Percentiles rank a stretch among this genome's conserved stretches.
Evolutionary conservation across 2,113 vertebrate genomes (phyloP).

Genomic region (Carassius gibelio): DNA sequence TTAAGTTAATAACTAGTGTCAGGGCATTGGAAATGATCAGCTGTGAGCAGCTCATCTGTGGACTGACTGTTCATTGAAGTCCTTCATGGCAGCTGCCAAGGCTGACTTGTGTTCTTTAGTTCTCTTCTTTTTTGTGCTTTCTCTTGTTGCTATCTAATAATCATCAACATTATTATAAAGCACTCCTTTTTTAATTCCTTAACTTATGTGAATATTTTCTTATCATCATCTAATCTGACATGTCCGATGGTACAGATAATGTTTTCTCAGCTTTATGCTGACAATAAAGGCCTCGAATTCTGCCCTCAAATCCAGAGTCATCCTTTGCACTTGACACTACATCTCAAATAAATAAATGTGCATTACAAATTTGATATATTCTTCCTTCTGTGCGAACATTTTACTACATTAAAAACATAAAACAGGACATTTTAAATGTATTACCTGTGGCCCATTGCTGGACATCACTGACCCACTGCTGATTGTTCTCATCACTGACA

Average conservation of each 20-base stretch:
- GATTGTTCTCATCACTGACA: not conserved
- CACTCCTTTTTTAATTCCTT: no score
- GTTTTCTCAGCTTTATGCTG: constrained; percentile 1
- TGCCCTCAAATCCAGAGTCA: not conserved
- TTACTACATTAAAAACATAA: not conserved
- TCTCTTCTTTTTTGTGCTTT: no score
- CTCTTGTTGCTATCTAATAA: no score
- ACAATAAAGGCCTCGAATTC: not conserved
- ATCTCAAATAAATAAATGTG: not conserved
- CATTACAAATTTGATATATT: not conserved
- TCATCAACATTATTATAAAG: no score
- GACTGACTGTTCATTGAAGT: no score
- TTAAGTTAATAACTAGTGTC: no score
- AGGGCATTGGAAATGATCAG: no score
- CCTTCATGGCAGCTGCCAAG: no score
- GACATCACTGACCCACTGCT: constrained; percentile 3
- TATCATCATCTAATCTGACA: not conserved
- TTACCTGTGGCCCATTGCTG: not conserved
- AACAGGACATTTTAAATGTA: not conserved
- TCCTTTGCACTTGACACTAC: not conserved
- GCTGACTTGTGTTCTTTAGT: no score
- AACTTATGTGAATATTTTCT: no score
- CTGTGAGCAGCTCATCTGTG: no score
- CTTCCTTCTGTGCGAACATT: not conserved
- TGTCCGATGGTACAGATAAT: not conserved